Evolutionary conservation across 30 jellyfish, hydroid and myxozoan genomes (phyloP).

Genomic region (Aurelia sp.): DNA sequence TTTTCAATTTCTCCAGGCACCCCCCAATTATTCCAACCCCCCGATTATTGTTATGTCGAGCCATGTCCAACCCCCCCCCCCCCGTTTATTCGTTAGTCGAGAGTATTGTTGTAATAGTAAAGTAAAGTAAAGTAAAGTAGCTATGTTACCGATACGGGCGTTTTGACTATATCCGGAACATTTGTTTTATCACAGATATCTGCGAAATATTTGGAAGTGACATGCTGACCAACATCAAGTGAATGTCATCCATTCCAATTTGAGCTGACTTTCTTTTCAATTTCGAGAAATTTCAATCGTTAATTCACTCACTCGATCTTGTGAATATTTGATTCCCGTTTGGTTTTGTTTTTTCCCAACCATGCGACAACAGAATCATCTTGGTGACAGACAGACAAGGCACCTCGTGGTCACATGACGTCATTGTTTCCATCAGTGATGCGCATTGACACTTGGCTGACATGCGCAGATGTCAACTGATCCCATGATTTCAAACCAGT

Average conservation of each 20-base stretch:
- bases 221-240: not conserved
- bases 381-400: constrained; percentile 40
- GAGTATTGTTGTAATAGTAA: too few relatives aligned
- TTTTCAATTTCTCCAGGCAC: too few relatives aligned
- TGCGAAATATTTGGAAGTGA: not conserved
- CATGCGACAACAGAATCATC: constrained; percentile 36
- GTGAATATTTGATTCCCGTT: constrained; percentile 26
- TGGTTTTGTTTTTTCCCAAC: constrained; percentile 65
- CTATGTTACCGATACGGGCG: too few relatives aligned
- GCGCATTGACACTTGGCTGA: constrained; percentile 49
- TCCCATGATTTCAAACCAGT: constrained; percentile 1
- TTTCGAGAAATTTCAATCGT: constrained; percentile 34
- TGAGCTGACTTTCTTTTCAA: constrained; percentile 33
- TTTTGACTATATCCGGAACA: constrained; percentile 3
- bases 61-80: too few relatives aligned
- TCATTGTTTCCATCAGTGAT: not conserved
- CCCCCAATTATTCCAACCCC: too few relatives aligned
- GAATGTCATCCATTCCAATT: constrained; percentile 10
- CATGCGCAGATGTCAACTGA: constrained; percentile 34
- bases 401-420: constrained; percentile 57
- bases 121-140: too few relatives aligned
- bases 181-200: constrained; percentile 2
- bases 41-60: too few relatives aligned
- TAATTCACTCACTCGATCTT: not conserved
- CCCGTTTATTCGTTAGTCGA: too few relatives aligned